phyloP scores from a whole-genome alignment of 37 sponge, comb jelly and placozoan species.

The Amphimedon queenslandica region DNA sequence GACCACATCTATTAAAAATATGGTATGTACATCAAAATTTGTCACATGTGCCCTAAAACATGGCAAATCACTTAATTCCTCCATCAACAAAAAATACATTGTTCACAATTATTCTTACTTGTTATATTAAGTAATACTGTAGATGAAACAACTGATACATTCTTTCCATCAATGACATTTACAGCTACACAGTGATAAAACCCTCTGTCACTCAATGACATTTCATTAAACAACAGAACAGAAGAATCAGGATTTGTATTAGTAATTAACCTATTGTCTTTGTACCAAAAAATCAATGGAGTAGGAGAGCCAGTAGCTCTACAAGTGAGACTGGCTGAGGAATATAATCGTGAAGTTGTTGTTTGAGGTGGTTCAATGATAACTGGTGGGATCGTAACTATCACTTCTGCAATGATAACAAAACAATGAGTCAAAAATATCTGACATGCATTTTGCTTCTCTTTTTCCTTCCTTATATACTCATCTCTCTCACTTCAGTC shows the following conservation, averaged over 20 bases:
- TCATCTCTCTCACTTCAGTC: too few relatives aligned
- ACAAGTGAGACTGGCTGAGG: conserved; percentile 10
- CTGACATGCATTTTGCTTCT: too few relatives aligned
- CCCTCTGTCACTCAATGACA: conserved; percentile 20
- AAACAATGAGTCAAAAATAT: neutral
- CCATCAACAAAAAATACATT: too few relatives aligned
- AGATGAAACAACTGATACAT: conserved; percentile 1
- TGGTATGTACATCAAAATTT: neutral
- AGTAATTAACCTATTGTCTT: conserved; percentile 10
- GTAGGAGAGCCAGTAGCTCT: conserved; percentile 22
- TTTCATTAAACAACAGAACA: conserved; percentile 10
- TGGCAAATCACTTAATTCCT: too few relatives aligned
- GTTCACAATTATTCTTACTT: neutral
- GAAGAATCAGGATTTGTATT: neutral
- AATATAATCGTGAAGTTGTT: neutral
- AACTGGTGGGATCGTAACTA: neutral
- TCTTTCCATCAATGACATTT: neutral
- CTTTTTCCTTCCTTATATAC: too few relatives aligned
- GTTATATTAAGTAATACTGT: conserved; percentile 11
- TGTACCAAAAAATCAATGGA: conserved; percentile 49
- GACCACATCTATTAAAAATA: conserved; percentile 7
- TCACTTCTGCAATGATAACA: neutral
- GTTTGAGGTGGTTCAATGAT: neutral
- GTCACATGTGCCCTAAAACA: too few relatives aligned
- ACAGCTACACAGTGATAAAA: conserved; percentile 23